Evolutionary conservation across 2,113 vertebrate species (phyloP).

Genomic region (Garra rufa): DNA sequence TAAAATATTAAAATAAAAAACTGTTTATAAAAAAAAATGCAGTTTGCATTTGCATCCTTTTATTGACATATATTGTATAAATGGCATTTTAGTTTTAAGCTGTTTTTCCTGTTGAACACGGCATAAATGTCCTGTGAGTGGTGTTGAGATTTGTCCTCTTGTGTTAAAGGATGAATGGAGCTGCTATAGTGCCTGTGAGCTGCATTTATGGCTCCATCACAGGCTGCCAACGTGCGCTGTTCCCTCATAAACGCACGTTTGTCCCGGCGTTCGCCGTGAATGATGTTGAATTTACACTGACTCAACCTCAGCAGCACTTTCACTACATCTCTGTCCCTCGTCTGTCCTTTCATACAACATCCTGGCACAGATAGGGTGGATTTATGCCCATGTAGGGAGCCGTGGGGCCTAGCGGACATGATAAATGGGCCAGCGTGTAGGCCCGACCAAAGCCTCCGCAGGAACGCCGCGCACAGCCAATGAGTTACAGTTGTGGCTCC

Average conservation of each 20-base stretch:
- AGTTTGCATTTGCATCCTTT: too few species aligned
- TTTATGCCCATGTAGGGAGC: conserved; percentile 39
- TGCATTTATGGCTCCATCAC: conserved; percentile 30
- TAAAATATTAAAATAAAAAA: too few species aligned
- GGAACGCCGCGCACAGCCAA: not conserved
- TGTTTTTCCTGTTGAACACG: not conserved
- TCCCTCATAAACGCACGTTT: conserved; percentile 26
- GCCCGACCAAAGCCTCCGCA: not conserved
- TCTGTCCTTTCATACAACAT: conserved; percentile 30
- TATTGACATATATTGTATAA: too few species aligned
- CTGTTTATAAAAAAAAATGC: too few species aligned
- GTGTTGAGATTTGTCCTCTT: conserved; percentile 23
- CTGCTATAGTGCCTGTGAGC: conserved; percentile 9
- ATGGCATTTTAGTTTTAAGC: not conserved
- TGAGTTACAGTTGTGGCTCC: conserved; percentile 12
- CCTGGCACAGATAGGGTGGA: conserved; percentile 17
- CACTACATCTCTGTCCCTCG: conserved; percentile 31
- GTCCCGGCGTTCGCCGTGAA: conserved; percentile 8
- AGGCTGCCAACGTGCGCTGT: conserved; percentile 25
- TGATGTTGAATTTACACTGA: conserved; percentile 26
- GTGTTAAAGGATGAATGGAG: conserved; percentile 16
- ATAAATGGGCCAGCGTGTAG: conserved; percentile 16
- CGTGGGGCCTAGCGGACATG: not conserved
- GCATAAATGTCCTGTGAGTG: not conserved
- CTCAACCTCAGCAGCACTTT: not conserved